A percentile compares a stretch with the other conserved stretches of the same genome.
Conservation (phyloP, 2,113 vertebrate genomes). For the Pterocles burchelli region DNA sequence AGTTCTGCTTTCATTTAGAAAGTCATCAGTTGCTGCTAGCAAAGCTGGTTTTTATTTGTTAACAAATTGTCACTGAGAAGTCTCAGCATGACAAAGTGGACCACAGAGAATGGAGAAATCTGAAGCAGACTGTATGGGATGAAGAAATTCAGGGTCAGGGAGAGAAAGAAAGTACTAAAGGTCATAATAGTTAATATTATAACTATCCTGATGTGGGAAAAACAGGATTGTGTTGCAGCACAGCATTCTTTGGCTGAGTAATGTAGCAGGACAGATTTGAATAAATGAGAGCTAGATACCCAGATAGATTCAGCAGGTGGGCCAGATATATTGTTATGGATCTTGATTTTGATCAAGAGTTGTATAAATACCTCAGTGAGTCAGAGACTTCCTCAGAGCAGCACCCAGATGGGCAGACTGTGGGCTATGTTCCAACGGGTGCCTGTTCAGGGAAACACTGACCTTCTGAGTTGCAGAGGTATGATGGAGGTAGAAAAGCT, state of each 20-base stretch:
- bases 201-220: background rate
- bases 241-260: background rate
- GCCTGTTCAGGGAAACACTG: background rate
- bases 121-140: background rate
- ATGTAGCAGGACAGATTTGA: background rate
- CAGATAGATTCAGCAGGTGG: background rate
- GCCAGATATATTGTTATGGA: background rate
- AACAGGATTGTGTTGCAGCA: background rate
- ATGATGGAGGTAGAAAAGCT: background rate
- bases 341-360: background rate
- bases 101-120: background rate
- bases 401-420: background rate
- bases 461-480: background rate
- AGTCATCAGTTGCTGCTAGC: background rate
- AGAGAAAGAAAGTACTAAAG: background rate
- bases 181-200: background rate
- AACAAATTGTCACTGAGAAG: background rate
- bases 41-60: background rate
- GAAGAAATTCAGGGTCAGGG: background rate
- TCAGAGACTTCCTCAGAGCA: background rate
- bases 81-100: background rate
- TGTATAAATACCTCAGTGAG: background rate
- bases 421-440: background rate
- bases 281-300: background rate
- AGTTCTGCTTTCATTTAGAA: background rate